Base-by-base conservation (phyloP, 2,113 vertebrate species). In the Choloepus hoffmanni region DNA sequence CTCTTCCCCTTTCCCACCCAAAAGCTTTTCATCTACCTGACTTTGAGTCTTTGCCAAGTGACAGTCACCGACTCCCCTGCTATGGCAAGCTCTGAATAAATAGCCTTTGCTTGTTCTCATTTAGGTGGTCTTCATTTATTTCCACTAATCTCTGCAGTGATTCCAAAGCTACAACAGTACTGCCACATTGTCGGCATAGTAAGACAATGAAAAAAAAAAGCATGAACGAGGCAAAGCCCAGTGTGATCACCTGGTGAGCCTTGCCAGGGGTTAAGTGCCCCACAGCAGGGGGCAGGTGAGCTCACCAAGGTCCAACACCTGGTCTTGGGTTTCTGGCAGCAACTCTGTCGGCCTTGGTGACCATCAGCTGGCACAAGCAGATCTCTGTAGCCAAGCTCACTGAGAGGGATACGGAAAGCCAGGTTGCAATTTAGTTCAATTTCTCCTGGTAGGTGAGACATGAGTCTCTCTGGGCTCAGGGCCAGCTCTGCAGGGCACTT, bases 391-490 rank as follows among this genome's bases (percentile, higher is more conserved):
- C 30, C 67, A 50, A 26, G 36, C 5, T 81, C 78, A 74, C n/a
- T 0, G 21, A 30, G 40, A 50, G 30, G 48, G 48, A 3, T n/a
- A 11, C 0, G 1, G 77, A 30, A 85, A 77, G 36, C 33, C 4
- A 0, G 36, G 53, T 19, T 16, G 36, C 14, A 45, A 65, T 4
- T 12, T 3, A 83, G 62, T 28, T 89, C 70, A 28, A 15, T 16
- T 45, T 76, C 78, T 85, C 67, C 11, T 12, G 26, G 73, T 19
- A 8, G 1, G 2, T 7, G 18, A 45, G 40, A 14, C 33, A 19
- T 10, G 3, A 23, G 55, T 12, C 12, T 28, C 55, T 10, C 26
- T 2, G 0, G 1, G 30, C 24, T 18, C 67, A 0, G 1, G 85
- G 63, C 33, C 43, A 30, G 30, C 36, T 5, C 0, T 1, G 1